Base-by-base conservation (phyloP, 1,140 invertebrate genomes). In the Penaeus vannamei region DNA sequence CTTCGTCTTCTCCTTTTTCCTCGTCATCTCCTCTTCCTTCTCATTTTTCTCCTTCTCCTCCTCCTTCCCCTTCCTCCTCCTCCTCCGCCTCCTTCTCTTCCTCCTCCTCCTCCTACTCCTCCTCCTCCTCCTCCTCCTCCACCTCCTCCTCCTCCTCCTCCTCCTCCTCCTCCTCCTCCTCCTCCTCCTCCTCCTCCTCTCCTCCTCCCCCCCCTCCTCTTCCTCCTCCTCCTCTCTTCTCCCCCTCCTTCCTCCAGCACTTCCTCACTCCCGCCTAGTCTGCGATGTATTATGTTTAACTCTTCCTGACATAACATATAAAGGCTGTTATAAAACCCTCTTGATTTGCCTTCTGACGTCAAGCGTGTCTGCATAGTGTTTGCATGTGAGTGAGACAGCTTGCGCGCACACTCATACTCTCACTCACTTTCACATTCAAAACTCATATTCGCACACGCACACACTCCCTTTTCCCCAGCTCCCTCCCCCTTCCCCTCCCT, bases 311-410 rank as follows among this genome's bases (percentile, higher is more conserved):
- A 53, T 53, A 53, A 36, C 14, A 12, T 14, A 53, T 8, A 53
- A 14, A 53, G 46, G 46, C 46, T 53, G 46, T 53, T 53, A 53
- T 53, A 14, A 53, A 10, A 53, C 46, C 46, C 46, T 53, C 29
- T 69, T 69, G 66, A 69, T 26, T 69, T 69, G 66, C 66, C 66
- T 69, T 32, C n/a, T 69, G 66, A 69, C 66, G 66, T 69, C 66
- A 69, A 1, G 46, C 46, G 46, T 53, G 8, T 53, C 46, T 53
- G 46, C 46, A 53, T 8, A 53, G n/a, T 36, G 76, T 23, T 2
- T 77, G n/a, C 42, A 26, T 76, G n/a, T 8, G 72, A 8, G 72
- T 8, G 19, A 32, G 72, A 32, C 5, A 8, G 72, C 42, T 26
- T 76, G 72, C 77, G n/a, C 79, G 60, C 36, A 53, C 79, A 53